Evolutionary conservation across 2,113 vertebrate species (phyloP).

Genomic region (Myanophis thanlyinensis): DNA sequence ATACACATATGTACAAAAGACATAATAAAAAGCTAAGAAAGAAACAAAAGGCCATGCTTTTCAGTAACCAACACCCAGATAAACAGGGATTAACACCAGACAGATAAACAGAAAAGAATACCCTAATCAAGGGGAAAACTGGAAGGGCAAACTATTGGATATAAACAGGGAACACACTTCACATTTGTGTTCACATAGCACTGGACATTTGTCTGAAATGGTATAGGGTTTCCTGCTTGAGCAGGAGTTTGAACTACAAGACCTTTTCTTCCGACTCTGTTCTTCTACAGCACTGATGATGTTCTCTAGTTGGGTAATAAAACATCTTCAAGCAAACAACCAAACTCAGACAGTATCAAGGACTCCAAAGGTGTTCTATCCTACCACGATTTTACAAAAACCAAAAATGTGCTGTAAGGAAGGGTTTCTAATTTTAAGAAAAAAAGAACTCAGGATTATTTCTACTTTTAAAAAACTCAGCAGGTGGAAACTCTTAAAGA

Average conservation of each 20-base stretch:
- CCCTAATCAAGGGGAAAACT: not conserved
- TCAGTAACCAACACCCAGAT: not conserved
- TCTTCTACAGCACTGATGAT: not conserved
- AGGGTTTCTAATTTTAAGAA: not conserved
- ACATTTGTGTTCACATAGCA: not conserved
- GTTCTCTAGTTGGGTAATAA: not conserved
- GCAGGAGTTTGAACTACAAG: not conserved
- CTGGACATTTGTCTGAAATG: not conserved
- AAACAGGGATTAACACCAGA: not conserved
- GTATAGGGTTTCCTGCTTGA: not conserved
- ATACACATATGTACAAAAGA: not conserved
- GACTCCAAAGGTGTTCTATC: not conserved
- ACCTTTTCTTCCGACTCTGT: not conserved
- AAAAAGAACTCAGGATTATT: not conserved
- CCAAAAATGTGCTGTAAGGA: not conserved
- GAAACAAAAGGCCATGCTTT: not conserved
- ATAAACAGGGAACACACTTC: not conserved
- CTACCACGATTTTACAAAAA: not conserved
- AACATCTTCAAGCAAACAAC: not conserved
- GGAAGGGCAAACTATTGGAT: not conserved
- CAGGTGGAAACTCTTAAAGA: not conserved
- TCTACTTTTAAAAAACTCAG: not conserved
- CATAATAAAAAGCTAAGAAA: not conserved
- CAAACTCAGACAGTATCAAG: not conserved
- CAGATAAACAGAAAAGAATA: not conserved